Conservation (phyloP, 2,113 vertebrate species). For the Prunella himalayana region DNA sequence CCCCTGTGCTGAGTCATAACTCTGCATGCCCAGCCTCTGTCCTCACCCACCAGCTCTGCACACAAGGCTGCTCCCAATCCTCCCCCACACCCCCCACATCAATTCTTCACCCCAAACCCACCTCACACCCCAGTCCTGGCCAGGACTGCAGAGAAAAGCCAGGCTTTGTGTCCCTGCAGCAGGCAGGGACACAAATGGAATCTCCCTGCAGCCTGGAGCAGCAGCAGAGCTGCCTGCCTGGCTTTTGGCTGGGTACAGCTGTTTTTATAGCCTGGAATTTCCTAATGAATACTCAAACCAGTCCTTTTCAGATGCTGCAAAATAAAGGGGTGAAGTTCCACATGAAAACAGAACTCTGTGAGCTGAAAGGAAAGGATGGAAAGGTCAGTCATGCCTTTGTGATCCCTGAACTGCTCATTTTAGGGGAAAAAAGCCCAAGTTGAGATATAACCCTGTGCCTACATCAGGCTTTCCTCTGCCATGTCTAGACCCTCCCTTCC, state of each 20-base stretch:
- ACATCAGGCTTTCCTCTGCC: not conserved
- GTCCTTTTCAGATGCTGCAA: slow-evolving; percentile 79
- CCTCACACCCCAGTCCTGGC: not conserved
- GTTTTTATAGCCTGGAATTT: slow-evolving; percentile 37
- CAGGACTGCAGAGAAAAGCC: not conserved
- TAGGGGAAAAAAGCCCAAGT: not conserved
- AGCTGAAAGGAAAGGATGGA: slow-evolving; percentile 77
- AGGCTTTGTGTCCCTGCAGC: not conserved
- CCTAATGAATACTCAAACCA: not conserved
- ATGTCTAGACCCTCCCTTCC: not conserved
- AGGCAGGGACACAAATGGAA: not conserved
- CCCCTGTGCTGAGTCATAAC: not conserved
- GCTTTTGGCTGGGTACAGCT: not conserved
- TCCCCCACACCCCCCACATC: not conserved
- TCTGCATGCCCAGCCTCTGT: not conserved
- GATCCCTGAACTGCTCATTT: not conserved
- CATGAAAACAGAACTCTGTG: slow-evolving; percentile 73
- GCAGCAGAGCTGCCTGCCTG: not conserved
- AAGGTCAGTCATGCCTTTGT: slow-evolving; percentile 66
- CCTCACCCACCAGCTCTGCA: not conserved
- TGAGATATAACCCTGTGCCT: not conserved
- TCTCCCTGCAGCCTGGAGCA: not conserved
- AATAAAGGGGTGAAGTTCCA: slow-evolving; percentile 80
- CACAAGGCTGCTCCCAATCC: not conserved
- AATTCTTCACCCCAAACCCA: not conserved